Conservation (phyloP, 2,113 vertebrate species). For the Stictonetta naevosa region DNA sequence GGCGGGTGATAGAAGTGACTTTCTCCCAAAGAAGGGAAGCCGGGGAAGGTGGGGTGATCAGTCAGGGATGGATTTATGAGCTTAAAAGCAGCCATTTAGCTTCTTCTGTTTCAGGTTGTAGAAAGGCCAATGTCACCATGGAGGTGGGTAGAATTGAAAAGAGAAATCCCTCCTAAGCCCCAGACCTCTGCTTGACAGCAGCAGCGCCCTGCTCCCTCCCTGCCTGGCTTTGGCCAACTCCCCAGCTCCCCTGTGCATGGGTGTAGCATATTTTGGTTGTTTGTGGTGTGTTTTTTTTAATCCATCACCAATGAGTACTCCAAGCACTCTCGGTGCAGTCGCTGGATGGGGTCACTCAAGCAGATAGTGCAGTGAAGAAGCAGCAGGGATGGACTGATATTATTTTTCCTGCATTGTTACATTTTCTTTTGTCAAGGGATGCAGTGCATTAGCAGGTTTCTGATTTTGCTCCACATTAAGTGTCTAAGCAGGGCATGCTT, state of each 20-base stretch:
- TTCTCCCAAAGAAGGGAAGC: not conserved
- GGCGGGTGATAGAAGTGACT: not conserved
- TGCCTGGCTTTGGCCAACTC: not conserved
- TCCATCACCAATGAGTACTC: not conserved
- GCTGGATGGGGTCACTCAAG: not conserved
- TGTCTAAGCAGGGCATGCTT: conserved; percentile 31
- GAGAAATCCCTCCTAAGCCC: conserved; percentile 58
- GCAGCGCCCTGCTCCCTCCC: not conserved
- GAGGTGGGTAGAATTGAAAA: conserved; percentile 56
- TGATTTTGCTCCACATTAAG: conserved; percentile 16
- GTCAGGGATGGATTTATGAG: conserved; percentile 18
- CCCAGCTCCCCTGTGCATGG: not conserved
- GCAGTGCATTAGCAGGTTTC: not conserved
- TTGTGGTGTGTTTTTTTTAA: no score
- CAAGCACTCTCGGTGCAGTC: not conserved
- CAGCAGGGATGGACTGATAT: rapidly evolving
- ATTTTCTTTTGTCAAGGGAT: not conserved
- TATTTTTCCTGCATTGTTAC: not conserved
- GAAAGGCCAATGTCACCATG: conserved; percentile 58
- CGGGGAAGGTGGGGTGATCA: not conserved
- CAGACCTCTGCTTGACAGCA: not conserved
- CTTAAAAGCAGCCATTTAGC: conserved; percentile 45
- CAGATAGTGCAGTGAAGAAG: not conserved
- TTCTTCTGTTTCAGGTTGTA: conserved; percentile 43
- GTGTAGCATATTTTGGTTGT: not conserved